Conservation (phyloP, 2,888 invertebrate genomes). For the Dione vanillae region DNA sequence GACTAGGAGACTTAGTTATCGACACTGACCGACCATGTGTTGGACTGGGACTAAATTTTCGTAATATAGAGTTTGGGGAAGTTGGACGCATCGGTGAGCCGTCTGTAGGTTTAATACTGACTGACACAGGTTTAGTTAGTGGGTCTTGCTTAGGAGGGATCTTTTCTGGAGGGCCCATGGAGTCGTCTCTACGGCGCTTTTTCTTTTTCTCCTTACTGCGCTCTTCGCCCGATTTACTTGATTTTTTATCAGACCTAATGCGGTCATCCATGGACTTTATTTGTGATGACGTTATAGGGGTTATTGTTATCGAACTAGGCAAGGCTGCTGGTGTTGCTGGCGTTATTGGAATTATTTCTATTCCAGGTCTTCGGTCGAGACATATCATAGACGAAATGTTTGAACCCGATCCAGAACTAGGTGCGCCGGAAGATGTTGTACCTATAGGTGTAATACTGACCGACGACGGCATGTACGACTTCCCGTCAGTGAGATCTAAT, state of each 20-base stretch:
- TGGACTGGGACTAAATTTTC: conserved; percentile 90
- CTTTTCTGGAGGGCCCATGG: conserved; percentile 93
- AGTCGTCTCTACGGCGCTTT: conserved; percentile 89
- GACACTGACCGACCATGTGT: conserved; percentile 87
- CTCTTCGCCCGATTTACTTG: conserved; percentile 75
- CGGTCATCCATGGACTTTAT: conserved; percentile 77
- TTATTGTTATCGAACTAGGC: conserved; percentile 94
- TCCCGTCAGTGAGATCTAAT: conserved; percentile 83
- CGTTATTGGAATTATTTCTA: conserved; percentile 93
- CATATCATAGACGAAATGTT: conserved; percentile 85
- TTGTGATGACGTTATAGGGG: conserved; percentile 88
- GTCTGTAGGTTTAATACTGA: conserved; percentile 88
- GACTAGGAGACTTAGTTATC: conserved; percentile 86
- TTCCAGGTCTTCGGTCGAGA: conserved; percentile 89
- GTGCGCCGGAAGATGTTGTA: conserved; percentile 82
- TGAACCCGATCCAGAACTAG: conserved; percentile 86
- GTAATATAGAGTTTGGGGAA: conserved; percentile 86
- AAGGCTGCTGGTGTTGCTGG: conserved; percentile 86
- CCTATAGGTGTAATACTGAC: conserved; percentile 82
- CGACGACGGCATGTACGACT: conserved; percentile 80
- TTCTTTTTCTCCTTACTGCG: conserved; percentile 88
- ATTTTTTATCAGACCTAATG: conserved; percentile 76
- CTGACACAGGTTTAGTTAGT: conserved; percentile 88
- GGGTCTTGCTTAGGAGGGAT: conserved; percentile 90
- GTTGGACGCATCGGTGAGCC: conserved; percentile 86